Evolutionary conservation across 35 echinoderm and acorn worm genomes (phyloP), one percentile per base, ranked within the genome.

Genomic region (Patiria miniata): DNA sequence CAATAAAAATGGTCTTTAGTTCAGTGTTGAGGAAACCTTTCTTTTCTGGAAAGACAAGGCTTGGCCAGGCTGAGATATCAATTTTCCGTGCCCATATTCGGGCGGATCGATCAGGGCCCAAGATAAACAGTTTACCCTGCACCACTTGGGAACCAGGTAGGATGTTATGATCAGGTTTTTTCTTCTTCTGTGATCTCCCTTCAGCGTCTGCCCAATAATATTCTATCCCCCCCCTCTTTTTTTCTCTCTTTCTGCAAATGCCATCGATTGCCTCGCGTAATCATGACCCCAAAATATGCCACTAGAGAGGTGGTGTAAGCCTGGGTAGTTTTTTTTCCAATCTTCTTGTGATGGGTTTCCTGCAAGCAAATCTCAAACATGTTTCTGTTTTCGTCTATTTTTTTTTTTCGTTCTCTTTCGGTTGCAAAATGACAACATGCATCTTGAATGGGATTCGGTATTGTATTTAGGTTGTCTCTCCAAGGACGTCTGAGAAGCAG

Each of bases 71-170:
- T 47, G 42, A 73, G 23, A 73, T 73, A 73, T 73, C 65, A 73
- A 34, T 73, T 73, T 73, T 73, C 65, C 65, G 9, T 73, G 65
- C 65, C 65, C 65, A 73, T 73, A 73, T 73, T 73, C 65, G 14
- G 65, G 65, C 65, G 29, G 34, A 73, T 73, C 65, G 65, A 73
- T 73, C 65, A 73, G 29, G 42, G 42, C 29, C 21, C 29, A 73
- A 73, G 65, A 73, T 73, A 73, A 73, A 73, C 65, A 73, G 65
- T 73, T 73, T 73, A 73, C 65, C 2, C 19, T 73, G 23, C 26
- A 73, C 65, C 65, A 30, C 65, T 34, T 26, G 65, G 65, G 65
- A 73, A 73, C 26, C 8, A 73, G 65, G 65, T 73, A 47, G 65
- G 65, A 68, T 28, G 30, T 32, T 22, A 68, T 68, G 60, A 16